Base-by-base conservation (phyloP, 2,888 invertebrate species). In the Trisateles emortualis region DNA sequence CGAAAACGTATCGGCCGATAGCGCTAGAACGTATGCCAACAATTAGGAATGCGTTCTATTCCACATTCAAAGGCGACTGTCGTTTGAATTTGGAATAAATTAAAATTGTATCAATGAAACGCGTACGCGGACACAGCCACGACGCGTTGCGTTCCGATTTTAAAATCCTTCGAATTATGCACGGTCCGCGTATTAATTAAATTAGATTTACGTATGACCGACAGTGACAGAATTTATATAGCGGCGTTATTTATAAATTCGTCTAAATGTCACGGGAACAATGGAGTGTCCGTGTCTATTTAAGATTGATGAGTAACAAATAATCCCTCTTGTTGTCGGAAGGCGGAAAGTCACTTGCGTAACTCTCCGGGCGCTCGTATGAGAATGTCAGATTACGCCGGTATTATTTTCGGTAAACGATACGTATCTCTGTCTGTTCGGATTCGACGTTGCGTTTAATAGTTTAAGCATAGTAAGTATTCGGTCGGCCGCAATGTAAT, bases 261-360 rank as follows among this genome's bases (percentile, higher is more conserved):
- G 78, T 87, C 73, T 85, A 92, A 92, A 92, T 91, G 91, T 90
- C 91, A 90, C 86, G 87, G 83, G 88, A 89, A 92, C 91, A 91
- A 92, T 90, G 83, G 83, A 83, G 83, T 83, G 80, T 77, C 81
- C 77, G 82, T 82, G 86, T 90, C 90, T 88, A 88, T 89, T 87
- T 80, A 78, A 89, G 89, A 91, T 91, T 88, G 90, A 90, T 90
- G 90, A 88, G 88, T 84, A 88, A 88, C 85, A 76, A 86, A 83
- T 89, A 87, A 88, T 87, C 87, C 80, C 71, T 76, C 79, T 74
- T 76, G 81, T 79, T 80, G 84, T 84, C 77, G 86, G 87, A 87
- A 87, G 86, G 79, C 79, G 81, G 83, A 79, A 82, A 80, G 76
- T 81, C 70, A 71, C 79, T 89, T 88, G 82, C 88, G 87, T 81